These are phyloP conservation scores for Sialis lutaria DNA, from an alignment of 2,888 invertebrate genomes.

Conservation along the genomic window DNA sequence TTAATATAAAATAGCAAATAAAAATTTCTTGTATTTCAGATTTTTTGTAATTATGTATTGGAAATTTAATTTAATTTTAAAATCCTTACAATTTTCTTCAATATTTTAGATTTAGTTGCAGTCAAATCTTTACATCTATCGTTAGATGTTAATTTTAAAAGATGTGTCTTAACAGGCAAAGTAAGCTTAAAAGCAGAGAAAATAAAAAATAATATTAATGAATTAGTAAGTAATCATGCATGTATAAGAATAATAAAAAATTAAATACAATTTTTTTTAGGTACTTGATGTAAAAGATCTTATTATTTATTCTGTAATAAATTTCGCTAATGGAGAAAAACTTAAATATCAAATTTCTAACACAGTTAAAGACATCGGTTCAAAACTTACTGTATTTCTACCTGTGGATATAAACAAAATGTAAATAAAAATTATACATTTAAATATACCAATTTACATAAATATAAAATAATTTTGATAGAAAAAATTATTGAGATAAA, in stretches of 20 bases:
- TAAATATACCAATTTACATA: no score
- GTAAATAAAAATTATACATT: slow-evolving; percentile 9
- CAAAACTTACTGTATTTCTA: slow-evolving; percentile 54
- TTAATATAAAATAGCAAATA: no score
- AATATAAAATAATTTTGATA: no score
- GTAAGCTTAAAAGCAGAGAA: slow-evolving; percentile 43
- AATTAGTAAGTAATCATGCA: slow-evolving; percentile 34
- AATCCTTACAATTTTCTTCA: no score
- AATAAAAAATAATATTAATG: slow-evolving; percentile 28
- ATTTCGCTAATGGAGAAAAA: slow-evolving; percentile 29
- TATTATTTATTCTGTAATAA: slow-evolving; percentile 41
- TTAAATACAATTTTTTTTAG: slow-evolving; percentile 26
- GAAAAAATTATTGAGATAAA: no score
- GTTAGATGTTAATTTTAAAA: slow-evolving; percentile 53
- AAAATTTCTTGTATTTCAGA: no score
- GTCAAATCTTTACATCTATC: slow-evolving; percentile 45
- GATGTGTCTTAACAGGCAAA: slow-evolving; percentile 46
- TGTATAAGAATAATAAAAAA: slow-evolving; percentile 4
- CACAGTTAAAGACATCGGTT: slow-evolving; percentile 50
- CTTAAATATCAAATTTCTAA: slow-evolving; percentile 43
- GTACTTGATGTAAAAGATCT: slow-evolving; percentile 58
- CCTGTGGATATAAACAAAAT: slow-evolving; percentile 26
- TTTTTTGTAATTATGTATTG: no score
- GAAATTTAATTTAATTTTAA: no score
- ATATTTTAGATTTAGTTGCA: slow-evolving; percentile 36